These are phyloP conservation scores for Sebastes oblongus DNA, from an alignment of 2,797 vertebrate species.

Conservation along the genomic window DNA sequence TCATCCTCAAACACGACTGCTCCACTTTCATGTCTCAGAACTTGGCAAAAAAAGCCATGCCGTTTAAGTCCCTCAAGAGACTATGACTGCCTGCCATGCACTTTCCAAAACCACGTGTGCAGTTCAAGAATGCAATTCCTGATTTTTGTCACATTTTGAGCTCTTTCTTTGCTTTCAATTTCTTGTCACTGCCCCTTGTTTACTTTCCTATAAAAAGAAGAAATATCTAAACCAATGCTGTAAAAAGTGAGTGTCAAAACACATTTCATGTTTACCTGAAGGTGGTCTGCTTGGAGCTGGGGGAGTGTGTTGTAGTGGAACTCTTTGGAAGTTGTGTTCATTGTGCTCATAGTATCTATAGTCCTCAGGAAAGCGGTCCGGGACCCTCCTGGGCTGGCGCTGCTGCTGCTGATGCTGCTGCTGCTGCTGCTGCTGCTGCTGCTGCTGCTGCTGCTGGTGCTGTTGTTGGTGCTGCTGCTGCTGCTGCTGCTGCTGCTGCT, in stretches of 20 bases:
- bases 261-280: conserved; percentile 81
- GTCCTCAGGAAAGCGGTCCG: conserved; percentile 89
- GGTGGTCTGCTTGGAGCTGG: conserved; percentile 89
- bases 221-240: neutral
- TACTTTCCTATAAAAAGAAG: neutral
- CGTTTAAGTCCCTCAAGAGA: neutral
- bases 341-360: conserved; percentile 91
- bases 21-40: neutral
- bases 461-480: neutral
- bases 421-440: neutral
- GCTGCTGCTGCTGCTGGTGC: conserved; percentile 30
- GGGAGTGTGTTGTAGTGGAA: conserved; percentile 78
- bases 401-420: conserved; percentile 5
- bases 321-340: conserved; percentile 90
- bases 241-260: neutral
- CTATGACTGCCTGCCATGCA: neutral
- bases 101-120: neutral
- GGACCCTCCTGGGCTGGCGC: conserved; percentile 77
- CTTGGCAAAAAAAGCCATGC: neutral
- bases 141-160: neutral
- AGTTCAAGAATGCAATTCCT: neutral
- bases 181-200: neutral
- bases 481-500: conserved; percentile 67
- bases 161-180: neutral
- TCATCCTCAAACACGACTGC: neutral